Evolutionary conservation across 2,888 invertebrate species (phyloP).

Genomic region (Miltochrista miniata): DNA sequence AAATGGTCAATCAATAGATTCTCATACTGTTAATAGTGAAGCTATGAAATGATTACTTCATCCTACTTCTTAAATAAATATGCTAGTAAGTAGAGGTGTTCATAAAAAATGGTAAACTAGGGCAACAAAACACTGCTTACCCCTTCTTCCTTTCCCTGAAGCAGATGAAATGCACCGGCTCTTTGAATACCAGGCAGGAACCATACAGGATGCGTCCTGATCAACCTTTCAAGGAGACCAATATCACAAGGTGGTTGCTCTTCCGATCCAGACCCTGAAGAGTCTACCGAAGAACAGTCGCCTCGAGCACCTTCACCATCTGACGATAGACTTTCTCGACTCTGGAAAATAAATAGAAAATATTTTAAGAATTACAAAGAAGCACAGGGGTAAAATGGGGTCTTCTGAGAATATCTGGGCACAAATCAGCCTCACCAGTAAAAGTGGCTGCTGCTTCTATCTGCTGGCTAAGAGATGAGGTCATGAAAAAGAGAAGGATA

Average conservation of each 20-base stretch:
- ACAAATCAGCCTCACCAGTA: too few species aligned
- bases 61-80: too few species aligned
- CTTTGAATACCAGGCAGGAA: constrained; percentile 96
- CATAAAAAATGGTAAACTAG: too few species aligned
- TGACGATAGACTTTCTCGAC: constrained; percentile 87
- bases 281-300: constrained; percentile 83
- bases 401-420: too few species aligned
- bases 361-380: not conserved
- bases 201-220: constrained; percentile 97
- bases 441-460: too few species aligned
- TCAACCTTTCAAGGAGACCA: constrained; percentile 92
- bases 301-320: constrained; percentile 85
- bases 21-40: too few species aligned
- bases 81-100: too few species aligned
- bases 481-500: too few species aligned
- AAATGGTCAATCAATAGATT: too few species aligned
- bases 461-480: too few species aligned
- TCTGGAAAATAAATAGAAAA: constrained; percentile 67
- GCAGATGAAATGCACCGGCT: constrained; percentile 95
- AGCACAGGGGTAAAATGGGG: too few species aligned
- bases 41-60: too few species aligned
- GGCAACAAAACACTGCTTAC: constrained; percentile 73
- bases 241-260: constrained; percentile 92
- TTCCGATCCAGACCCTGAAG: constrained; percentile 82
- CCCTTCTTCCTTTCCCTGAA: constrained; percentile 97